Base-by-base conservation (phyloP, 2,888 invertebrate genomes). In the Ctenicera cuprea region DNA sequence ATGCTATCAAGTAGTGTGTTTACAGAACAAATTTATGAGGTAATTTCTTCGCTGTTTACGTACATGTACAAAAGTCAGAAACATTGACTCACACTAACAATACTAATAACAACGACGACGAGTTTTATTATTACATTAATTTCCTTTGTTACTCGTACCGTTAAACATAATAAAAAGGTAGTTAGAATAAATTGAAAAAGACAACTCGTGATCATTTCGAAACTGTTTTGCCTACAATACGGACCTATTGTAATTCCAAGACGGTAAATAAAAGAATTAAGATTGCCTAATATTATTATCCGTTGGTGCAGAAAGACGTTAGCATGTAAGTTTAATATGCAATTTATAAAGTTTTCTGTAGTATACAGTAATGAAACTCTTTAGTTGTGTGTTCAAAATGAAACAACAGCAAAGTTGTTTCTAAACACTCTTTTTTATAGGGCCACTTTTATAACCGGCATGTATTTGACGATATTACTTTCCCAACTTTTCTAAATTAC, bases 401-500 rank as follows among this genome's bases (percentile, higher is more conserved):
- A 68, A 68, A 68, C 59, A 66, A 66, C 54, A 66, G 65, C 41
- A 26, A 66, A 66, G 38, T 66, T 54, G 37, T 52, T 41, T 66
- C 52, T 52, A 38, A 52, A 54, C 54, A 66, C 65, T 66, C 45
- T 52, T 52, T 66, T 54, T 66, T 54, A 41, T 66, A 52, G 52
- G 65, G 26, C 38, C 54, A 66, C 52, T 66, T 66, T 66, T 66
- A 66, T 54, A 52, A 52, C 65, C 52, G 37, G 65, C 50, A 66
- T 52, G 65, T 66, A 66, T 66, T 66, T 66, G 65, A 38, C 54
- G 52, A 66, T 52, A 66, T 66, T 52, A 52, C 65, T 52, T 52
- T 54, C 30, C 54, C 50, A 66, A 66, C 65, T 66, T 66, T 66
- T 30, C 65, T 26, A 66, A 66, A 66, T 66, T 66, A 66, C 37